These are phyloP conservation scores for Lydus trimaculatus DNA, from an alignment of 2,888 invertebrate genomes.

Conservation along the genomic window DNA sequence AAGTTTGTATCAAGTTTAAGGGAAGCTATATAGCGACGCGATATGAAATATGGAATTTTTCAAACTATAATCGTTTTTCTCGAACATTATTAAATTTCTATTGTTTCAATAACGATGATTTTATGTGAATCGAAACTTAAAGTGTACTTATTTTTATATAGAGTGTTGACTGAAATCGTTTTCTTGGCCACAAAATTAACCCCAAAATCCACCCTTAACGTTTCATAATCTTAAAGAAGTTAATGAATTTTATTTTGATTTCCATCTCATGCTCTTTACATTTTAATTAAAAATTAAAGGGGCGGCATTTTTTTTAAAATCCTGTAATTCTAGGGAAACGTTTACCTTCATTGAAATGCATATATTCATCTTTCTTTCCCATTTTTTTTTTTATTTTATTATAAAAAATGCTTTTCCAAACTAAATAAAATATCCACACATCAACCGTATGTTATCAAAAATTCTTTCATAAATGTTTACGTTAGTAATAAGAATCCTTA, in stretches of 20 bases:
- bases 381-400: neutral
- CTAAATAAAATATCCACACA: neutral
- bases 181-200: neutral
- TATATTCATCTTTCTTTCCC: slow-evolving; percentile 18
- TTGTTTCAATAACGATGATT: neutral
- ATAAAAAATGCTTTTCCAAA: neutral
- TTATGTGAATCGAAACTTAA: neutral
- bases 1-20: neutral
- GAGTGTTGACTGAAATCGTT: neutral
- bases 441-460: neutral
- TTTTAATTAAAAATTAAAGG: slow-evolving; percentile 29
- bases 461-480: neutral
- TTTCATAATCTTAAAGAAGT: neutral
- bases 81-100: neutral
- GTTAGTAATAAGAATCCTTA: neutral
- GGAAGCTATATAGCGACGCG: neutral
- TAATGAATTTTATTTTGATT: slow-evolving; percentile 3
- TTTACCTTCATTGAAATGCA: slow-evolving; percentile 24
- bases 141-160: too few species aligned
- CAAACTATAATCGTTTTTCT: too few species aligned
- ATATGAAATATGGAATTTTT: too few species aligned
- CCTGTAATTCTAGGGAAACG: slow-evolving; percentile 6
- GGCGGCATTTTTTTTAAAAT: slow-evolving; percentile 12
- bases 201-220: neutral
- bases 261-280: slow-evolving; percentile 2